A percentile compares a stretch with the other conserved stretches of the same genome.
Evolutionary conservation across 2,888 invertebrate species (phyloP).

Genomic region (Pasiphila rectangulata): DNA sequence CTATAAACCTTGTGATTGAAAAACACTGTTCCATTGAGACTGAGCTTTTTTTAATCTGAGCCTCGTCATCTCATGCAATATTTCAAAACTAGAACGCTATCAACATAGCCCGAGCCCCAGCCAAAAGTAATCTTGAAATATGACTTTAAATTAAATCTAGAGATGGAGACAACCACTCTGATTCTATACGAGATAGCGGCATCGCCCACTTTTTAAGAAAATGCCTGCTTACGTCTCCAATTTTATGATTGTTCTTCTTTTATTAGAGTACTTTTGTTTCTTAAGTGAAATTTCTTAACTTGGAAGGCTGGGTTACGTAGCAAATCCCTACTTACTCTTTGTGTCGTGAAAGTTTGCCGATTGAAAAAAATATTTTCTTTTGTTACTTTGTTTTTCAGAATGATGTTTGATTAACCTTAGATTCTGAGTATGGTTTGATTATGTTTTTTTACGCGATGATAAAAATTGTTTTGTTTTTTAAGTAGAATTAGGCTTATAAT

Average conservation of each 20-base stretch:
- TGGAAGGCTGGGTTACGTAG: slow-evolving; percentile 67
- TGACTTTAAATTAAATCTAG: slow-evolving; percentile 26
- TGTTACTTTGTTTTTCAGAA: slow-evolving; percentile 27
- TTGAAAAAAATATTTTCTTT: slow-evolving; percentile 69
- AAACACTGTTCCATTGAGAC: too few relatives aligned
- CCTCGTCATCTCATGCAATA: neutral
- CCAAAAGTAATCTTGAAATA: slow-evolving; percentile 21
- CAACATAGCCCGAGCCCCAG: slow-evolving; percentile 6
- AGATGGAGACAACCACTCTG: slow-evolving; percentile 24
- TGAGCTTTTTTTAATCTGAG: neutral
- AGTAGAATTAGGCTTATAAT: too few relatives aligned
- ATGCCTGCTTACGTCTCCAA: slow-evolving; percentile 64
- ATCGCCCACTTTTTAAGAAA: slow-evolving; percentile 48
- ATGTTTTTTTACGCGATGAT: slow-evolving; percentile 1
- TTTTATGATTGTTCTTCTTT: slow-evolving; percentile 80
- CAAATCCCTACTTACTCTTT: slow-evolving; percentile 75
- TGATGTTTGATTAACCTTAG: slow-evolving; percentile 29
- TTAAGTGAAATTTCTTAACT: slow-evolving; percentile 77
- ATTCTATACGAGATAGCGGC: slow-evolving; percentile 31
- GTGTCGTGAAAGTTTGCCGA: slow-evolving; percentile 70
- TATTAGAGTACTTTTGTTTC: slow-evolving; percentile 79
- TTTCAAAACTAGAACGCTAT: slow-evolving; percentile 9
- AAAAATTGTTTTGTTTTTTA: neutral
- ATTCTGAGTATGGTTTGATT: slow-evolving; percentile 18
- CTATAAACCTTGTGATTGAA: too few relatives aligned